Evolutionary conservation across 2,797 vertebrate species (phyloP), one percentile per base, ranked within the genome.

Genomic region (Galaxias olidus): DNA sequence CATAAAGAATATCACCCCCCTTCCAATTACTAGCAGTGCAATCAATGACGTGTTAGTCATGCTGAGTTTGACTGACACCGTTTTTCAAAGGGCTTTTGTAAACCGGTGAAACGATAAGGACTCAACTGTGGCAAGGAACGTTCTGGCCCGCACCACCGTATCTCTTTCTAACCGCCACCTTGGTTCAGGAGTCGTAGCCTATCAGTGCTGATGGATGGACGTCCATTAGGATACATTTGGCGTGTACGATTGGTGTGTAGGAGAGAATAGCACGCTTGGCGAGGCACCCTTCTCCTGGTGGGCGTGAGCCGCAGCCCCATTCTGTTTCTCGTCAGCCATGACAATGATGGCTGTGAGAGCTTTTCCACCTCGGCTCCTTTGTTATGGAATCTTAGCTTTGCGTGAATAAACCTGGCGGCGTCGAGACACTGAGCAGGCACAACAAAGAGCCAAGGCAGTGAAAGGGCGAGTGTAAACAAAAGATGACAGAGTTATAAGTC

Each of bases 341-440:
- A 66, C 54, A 70, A 4, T 51, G 63, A 71, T 71, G 66, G 59
- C 48, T 71, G 45, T 61, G 58, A 73, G 71, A 81, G 61, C 17
- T 81, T 82, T 84, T 75, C 74, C 77, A 75, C 64, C 54, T 67
- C 8, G 70, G 55, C 17, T 15, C 54, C 51, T 71, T 69, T 78
- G 54, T 70, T 81, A 79, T 71, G 61, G 20, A 50, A 49, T 41
- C 12, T 75, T 69, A 74, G 65, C 65, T 65, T 77, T 75, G n/a
- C 55, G 53, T 61, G 58, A 71, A 66, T 82, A 78, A 86, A 77
- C 63, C 20, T 69, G 30, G 30, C 47, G 54, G 69, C 46, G 63
- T 54, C 47, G 56, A 49, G 69, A 85, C 69, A 63, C 76, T 69
- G 52, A 72, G 61, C 76, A 81, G 76, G 78, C 59, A 47, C 73